phyloP scores from a whole-genome alignment of 1,140 invertebrate genomes.

The Sarcophaga bullata region DNA sequence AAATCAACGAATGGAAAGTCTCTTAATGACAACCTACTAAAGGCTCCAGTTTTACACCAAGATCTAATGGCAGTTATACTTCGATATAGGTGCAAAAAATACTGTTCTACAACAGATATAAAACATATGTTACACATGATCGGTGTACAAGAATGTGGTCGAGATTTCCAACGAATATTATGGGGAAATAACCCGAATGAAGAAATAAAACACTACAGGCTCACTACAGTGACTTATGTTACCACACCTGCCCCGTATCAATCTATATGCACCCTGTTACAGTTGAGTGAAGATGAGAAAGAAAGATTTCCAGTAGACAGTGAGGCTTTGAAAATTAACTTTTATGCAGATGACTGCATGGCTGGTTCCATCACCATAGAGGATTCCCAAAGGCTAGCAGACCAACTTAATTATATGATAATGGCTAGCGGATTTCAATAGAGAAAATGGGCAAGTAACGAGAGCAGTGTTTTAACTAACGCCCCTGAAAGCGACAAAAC shows the following conservation, averaged over 20 bases:
- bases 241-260: slow-evolving; percentile 41
- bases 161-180: slow-evolving; percentile 38
- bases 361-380: not conserved
- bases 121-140: slow-evolving; percentile 63
- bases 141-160: not conserved
- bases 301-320: not conserved
- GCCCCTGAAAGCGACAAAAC: not conserved
- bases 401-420: slow-evolving; percentile 42
- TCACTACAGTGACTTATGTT: slow-evolving; percentile 38
- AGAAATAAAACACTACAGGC: not conserved
- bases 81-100: slow-evolving; percentile 53
- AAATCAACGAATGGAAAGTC: slow-evolving; percentile 56
- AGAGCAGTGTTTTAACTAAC: slow-evolving; percentile 27
- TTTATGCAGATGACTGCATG: slow-evolving; percentile 43
- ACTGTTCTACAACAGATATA: slow-evolving; percentile 53
- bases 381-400: not conserved
- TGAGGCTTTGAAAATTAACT: not conserved
- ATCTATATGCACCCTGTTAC: slow-evolving; percentile 29
- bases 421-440: slow-evolving; percentile 48
- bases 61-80: slow-evolving; percentile 61
- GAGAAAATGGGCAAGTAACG: slow-evolving; percentile 54
- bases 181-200: not conserved
- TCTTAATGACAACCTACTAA: slow-evolving; percentile 57
- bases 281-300: slow-evolving; percentile 10
- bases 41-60: slow-evolving; percentile 54